phyloP scores from a whole-genome alignment of 2,113 vertebrate species.

The Hippocampus guttulatus region DNA sequence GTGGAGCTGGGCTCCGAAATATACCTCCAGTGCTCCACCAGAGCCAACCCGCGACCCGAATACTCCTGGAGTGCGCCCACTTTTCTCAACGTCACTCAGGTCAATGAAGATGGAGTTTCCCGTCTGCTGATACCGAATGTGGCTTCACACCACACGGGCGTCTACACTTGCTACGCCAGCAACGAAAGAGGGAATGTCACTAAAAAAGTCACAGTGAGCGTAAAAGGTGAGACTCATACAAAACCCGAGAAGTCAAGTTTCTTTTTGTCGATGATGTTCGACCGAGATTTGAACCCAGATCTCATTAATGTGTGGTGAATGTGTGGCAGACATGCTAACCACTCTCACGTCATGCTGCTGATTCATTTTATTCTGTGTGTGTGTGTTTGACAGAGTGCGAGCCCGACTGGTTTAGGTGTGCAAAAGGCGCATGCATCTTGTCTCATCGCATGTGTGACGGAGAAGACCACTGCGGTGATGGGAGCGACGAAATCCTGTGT shows the following conservation, averaged over 20 bases:
- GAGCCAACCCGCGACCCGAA: constrained; percentile 31
- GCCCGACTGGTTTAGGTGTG: background rate
- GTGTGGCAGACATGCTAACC: too few relatives aligned
- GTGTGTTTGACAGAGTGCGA: background rate
- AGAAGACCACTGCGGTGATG: background rate
- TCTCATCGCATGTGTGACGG: background rate
- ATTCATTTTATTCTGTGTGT: background rate
- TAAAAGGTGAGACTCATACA: constrained; percentile 44
- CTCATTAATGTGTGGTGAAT: too few relatives aligned
- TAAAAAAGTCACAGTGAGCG: constrained; percentile 38
- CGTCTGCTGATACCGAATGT: constrained; percentile 38
- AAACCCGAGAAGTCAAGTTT: background rate
- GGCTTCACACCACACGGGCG: constrained; percentile 43
- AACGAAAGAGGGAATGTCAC: constrained; percentile 30
- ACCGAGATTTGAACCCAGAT: too few relatives aligned
- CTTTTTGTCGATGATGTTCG: too few relatives aligned
- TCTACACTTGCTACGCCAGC: constrained; percentile 42
- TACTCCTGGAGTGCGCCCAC: constrained; percentile 49
- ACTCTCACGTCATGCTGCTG: too few relatives aligned
- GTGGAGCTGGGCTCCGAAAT: constrained; percentile 25
- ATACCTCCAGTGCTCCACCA: constrained; percentile 50
- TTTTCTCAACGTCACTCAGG: constrained; percentile 28
- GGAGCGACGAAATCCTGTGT: background rate
- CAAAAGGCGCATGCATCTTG: background rate
- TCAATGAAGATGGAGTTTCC: constrained; percentile 52